Percentiles rank a stretch among this genome's conserved stretches.
phyloP scores from a whole-genome alignment of 2,113 vertebrate species.

The Puntigrus tetrazona region DNA sequence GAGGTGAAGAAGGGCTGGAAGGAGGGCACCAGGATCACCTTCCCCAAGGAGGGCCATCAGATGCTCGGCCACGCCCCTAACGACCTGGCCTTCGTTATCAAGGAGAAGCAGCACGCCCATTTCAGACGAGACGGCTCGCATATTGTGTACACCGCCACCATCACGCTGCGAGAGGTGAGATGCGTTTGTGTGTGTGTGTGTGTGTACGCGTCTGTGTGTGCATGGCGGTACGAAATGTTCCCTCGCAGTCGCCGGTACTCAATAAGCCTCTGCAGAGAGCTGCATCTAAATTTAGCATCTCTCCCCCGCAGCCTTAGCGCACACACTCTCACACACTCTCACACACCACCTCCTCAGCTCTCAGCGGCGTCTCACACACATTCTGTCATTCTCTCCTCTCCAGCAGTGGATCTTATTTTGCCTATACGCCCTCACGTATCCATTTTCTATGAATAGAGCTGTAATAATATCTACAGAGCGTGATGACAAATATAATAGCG shows the following conservation, averaged over 20 bases:
- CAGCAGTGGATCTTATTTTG: neutral
- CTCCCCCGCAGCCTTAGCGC: conserved; percentile 61
- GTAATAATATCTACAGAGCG: neutral
- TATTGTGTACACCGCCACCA: conserved; percentile 87
- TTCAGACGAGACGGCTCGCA: conserved; percentile 93
- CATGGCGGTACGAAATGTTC: conserved; percentile 60
- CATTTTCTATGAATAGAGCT: neutral
- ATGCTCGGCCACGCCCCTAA: conserved; percentile 85
- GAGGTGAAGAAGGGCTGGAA: conserved; percentile 98
- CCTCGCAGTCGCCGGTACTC: conserved; percentile 63
- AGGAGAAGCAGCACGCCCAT: conserved; percentile 88
- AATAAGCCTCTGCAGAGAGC: conserved; percentile 73
- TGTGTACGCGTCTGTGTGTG: conserved; percentile 39
- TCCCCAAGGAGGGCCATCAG: conserved; percentile 93
- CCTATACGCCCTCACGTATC: neutral
- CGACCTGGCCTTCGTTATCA: conserved; percentile 94
- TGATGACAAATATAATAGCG: neutral
- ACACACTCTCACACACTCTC: conserved; percentile 18
- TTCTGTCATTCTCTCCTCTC: conserved; percentile 2
- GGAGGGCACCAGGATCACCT: conserved; percentile 96
- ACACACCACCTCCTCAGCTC: conserved; percentile 36
- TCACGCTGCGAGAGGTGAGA: conserved; percentile 91
- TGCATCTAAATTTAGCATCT: conserved; percentile 75
- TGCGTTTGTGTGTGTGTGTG: conserved; percentile 23
- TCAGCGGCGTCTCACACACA: conserved; percentile 45